phyloP scores from a whole-genome alignment of 2,797 vertebrate species.

The Melanotaenia parkinsoni region DNA sequence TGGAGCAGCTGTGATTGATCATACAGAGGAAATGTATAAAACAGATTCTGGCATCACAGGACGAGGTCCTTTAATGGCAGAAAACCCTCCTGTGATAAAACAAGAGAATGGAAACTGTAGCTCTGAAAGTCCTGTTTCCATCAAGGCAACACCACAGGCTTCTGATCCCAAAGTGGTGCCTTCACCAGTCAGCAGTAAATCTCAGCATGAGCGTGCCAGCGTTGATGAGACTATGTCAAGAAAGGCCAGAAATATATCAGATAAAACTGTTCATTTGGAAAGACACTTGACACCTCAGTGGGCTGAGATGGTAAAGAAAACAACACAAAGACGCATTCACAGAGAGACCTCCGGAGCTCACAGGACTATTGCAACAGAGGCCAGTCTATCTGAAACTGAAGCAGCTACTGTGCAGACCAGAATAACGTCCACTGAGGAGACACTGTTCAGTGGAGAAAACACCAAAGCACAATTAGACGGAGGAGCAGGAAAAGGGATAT shows the following conservation, averaged over 20 bases:
- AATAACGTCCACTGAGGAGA: constrained; percentile 27
- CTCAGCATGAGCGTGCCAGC: constrained; percentile 1
- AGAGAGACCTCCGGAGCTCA: constrained; percentile 28
- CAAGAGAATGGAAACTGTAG: constrained; percentile 17
- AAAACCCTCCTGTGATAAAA: constrained; percentile 9
- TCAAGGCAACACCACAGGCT: constrained; percentile 17
- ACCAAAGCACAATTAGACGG: constrained; percentile 51
- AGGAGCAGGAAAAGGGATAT: constrained; percentile 43
- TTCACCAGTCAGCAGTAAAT: constrained; percentile 30
- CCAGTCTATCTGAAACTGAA: constrained; percentile 46
- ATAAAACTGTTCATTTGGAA: constrained; percentile 31
- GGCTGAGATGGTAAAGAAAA: constrained; percentile 36
- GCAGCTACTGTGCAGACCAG: constrained; percentile 14
- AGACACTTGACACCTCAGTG: constrained; percentile 22
- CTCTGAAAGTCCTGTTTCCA: constrained; percentile 15
- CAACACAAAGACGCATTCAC: constrained; percentile 48
- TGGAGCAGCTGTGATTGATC: constrained; percentile 39
- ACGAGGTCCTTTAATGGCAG: constrained; percentile 18
- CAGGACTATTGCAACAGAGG: constrained; percentile 30
- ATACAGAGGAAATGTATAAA: constrained; percentile 38
- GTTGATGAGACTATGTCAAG: constrained; percentile 13
- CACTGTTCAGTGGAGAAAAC: constrained; percentile 26
- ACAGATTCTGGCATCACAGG: constrained; percentile 13
- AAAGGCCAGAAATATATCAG: constrained; percentile 24
- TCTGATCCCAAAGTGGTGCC: not conserved